A percentile compares a stretch with the other conserved stretches of the same genome.
Evolutionary conservation across 2,797 vertebrate genomes (phyloP).

Genomic region (Rachycentron canadum): DNA sequence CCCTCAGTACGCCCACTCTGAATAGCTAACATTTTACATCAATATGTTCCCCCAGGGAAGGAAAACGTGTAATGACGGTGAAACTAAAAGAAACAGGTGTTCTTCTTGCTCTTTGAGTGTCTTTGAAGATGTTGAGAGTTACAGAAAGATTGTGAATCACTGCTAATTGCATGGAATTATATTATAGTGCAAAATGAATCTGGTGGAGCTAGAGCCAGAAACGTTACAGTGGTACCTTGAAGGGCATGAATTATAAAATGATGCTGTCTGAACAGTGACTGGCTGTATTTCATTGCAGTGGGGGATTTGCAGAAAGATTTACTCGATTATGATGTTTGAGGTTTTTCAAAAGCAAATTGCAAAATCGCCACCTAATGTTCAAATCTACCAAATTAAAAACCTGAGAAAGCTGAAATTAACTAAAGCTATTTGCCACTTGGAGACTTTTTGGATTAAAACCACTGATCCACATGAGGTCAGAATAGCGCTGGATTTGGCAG

Average conservation of each 20-base stretch:
- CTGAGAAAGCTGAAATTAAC: conserved; percentile 14
- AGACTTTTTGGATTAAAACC: conserved; percentile 33
- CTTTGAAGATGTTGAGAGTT: conserved; percentile 69
- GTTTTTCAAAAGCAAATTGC: conserved; percentile 34
- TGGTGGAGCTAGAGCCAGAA: conserved; percentile 20
- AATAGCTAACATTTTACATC: conserved; percentile 77
- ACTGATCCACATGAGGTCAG: conserved; percentile 27
- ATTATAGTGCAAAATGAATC: conserved; percentile 62
- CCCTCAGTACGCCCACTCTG: conserved; percentile 57
- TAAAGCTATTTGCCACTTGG: conserved; percentile 22
- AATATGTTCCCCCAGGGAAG: conserved; percentile 66
- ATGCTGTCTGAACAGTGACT: conserved; percentile 45
- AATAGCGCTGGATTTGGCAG: conserved; percentile 25
- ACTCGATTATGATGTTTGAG: conserved; percentile 42
- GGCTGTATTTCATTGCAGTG: conserved; percentile 57
- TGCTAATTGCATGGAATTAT: conserved; percentile 78
- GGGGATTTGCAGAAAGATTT: conserved; percentile 57
- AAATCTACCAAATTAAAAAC: conserved; percentile 43
- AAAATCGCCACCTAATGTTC: conserved; percentile 23
- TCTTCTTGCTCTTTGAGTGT: conserved; percentile 44
- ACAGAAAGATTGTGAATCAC: conserved; percentile 72
- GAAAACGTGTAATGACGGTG: conserved; percentile 73
- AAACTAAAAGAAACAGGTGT: conserved; percentile 82
- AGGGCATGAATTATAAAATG: conserved; percentile 45
- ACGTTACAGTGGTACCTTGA: conserved; percentile 11